Evolutionary conservation across 2,888 invertebrate species (phyloP).

Genomic region (Molorchus minor): DNA sequence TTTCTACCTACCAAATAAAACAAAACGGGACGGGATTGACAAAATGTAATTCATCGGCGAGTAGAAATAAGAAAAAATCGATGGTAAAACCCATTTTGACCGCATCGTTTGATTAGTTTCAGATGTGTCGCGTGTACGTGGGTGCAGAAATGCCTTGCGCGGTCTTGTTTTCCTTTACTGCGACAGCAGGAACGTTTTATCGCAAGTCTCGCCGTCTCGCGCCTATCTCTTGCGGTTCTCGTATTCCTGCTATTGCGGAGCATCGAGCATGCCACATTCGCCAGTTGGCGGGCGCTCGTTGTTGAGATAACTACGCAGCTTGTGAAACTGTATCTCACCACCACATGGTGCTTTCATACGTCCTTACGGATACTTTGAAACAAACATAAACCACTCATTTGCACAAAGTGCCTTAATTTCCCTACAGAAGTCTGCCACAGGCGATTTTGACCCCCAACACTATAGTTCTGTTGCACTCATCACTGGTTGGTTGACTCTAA

Average conservation of each 20-base stretch:
- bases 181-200: conserved; percentile 29
- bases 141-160: conserved; percentile 59
- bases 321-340: conserved; percentile 50
- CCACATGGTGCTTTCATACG: conserved; percentile 51
- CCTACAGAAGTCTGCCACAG: conserved; percentile 16
- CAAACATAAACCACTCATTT: conserved; percentile 15
- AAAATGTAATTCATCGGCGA: no score
- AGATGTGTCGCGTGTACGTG: conserved; percentile 58
- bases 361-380: conserved; percentile 24
- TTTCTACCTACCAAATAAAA: no score
- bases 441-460: conserved; percentile 5
- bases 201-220: conserved; percentile 31
- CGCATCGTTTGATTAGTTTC: conserved; percentile 42
- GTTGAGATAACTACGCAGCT: conserved; percentile 55
- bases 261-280: conserved; percentile 17
- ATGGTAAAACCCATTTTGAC: conserved; percentile 28
- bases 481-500: not conserved
- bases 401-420: conserved; percentile 30
- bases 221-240: conserved; percentile 30
- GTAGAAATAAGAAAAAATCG: conserved; percentile 27
- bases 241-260: conserved; percentile 20
- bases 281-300: conserved; percentile 59
- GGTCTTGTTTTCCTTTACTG: conserved; percentile 40
- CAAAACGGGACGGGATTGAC: no score
- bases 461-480: conserved; percentile 2